Evolutionary conservation across 2,888 invertebrate species (phyloP).

Genomic region (Aphidius colemani): DNA sequence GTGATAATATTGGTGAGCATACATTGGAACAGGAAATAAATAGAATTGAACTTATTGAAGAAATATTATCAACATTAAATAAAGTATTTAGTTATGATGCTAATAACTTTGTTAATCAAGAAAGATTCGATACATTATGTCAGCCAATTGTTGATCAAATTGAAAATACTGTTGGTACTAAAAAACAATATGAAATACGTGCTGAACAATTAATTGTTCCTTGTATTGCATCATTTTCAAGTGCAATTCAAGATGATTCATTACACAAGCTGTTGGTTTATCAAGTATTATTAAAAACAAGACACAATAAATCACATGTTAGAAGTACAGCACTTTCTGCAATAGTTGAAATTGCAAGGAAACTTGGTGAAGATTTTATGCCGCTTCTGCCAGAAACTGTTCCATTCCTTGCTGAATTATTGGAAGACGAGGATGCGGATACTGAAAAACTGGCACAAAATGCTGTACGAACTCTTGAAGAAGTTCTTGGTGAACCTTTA

Average conservation of each 20-base stretch:
- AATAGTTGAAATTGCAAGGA: constrained; percentile 72
- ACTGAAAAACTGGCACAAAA: constrained; percentile 82
- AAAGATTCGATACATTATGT: constrained; percentile 82
- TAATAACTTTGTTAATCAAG: constrained; percentile 82
- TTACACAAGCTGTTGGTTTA: constrained; percentile 90
- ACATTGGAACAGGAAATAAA: constrained; percentile 59
- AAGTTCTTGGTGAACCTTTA: constrained; percentile 85
- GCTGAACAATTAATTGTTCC: constrained; percentile 71
- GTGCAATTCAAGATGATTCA: constrained; percentile 82
- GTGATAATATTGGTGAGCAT: constrained; percentile 62
- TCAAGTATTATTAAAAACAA: constrained; percentile 85
- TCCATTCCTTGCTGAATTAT: constrained; percentile 89
- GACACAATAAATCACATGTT: constrained; percentile 75
- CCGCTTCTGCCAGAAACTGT: constrained; percentile 90
- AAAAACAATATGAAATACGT: constrained; percentile 66
- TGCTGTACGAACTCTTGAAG: constrained; percentile 83
- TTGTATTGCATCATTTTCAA: constrained; percentile 81
- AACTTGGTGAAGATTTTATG: constrained; percentile 86
- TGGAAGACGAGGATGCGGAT: constrained; percentile 85
- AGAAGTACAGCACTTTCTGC: constrained; percentile 55
- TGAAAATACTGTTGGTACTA: constrained; percentile 74
- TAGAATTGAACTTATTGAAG: constrained; percentile 65
- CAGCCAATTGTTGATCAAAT: constrained; percentile 88
- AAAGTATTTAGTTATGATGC: constrained; percentile 82
- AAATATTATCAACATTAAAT: constrained; percentile 75